Conservation (phyloP, 2,797 vertebrate species). For the Acrossocheilus fasciatus region DNA sequence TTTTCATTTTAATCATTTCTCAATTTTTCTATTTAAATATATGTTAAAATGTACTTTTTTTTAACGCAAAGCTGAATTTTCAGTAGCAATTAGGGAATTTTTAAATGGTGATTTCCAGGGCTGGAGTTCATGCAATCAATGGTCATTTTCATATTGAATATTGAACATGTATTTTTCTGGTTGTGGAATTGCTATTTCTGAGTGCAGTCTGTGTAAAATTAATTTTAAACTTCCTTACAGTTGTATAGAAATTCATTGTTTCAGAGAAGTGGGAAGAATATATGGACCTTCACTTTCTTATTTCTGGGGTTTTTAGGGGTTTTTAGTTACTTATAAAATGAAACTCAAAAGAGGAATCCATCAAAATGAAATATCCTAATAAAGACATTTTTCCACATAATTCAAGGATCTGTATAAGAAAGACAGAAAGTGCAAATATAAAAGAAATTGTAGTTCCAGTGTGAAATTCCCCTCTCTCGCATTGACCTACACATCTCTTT, state of each 20-base stretch:
- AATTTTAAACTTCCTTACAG: neutral
- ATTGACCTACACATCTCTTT: neutral
- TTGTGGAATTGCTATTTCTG: neutral
- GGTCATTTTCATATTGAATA: neutral
- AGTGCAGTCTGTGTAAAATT: neutral
- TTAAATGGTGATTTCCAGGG: neutral
- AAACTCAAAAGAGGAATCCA: neutral
- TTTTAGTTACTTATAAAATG: neutral
- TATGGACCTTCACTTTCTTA: neutral
- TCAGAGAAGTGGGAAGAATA: neutral
- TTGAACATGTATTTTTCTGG: neutral
- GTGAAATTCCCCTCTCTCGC: neutral
- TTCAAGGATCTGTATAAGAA: neutral
- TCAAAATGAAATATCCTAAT: neutral
- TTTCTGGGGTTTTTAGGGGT: neutral
- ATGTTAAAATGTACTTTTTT: no score
- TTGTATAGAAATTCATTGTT: neutral
- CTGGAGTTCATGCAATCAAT: neutral
- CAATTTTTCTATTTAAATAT: neutral
- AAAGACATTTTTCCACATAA: neutral
- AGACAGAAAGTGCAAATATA: neutral
- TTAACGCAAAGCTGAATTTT: neutral
- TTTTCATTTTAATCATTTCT: no score
- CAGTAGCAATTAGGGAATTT: neutral
- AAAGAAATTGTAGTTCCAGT: neutral